A percentile compares a stretch with the other conserved stretches of the same genome.
Conservation (phyloP, 37 sponge, comb jelly and placozoan species). For the Bolinopsis microptera region DNA sequence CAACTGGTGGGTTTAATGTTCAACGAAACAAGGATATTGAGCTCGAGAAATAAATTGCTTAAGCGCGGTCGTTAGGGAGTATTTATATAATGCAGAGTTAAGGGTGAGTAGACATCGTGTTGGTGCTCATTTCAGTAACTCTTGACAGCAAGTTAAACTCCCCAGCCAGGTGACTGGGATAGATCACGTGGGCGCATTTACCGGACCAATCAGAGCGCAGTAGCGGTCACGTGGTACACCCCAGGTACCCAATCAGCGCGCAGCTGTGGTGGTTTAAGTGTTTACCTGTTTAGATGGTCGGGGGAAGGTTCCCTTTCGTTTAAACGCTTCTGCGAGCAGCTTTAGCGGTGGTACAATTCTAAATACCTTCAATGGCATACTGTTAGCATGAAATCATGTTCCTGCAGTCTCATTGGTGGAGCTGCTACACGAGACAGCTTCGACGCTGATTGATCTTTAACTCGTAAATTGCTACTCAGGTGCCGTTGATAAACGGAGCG, state of each 20-base stretch:
- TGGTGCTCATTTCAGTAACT: not conserved
- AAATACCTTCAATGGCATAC: not conserved
- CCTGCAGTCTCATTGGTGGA: not conserved
- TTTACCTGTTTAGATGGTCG: not conserved
- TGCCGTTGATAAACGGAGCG: not conserved
- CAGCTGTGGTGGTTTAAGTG: not conserved
- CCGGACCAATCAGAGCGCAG: no score
- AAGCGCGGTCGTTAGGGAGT: not conserved
- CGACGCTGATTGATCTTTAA: not conserved
- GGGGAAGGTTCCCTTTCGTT: not conserved
- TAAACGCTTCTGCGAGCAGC: not conserved
- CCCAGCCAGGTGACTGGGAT: not conserved
- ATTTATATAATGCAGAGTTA: not conserved
- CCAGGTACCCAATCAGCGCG: not conserved
- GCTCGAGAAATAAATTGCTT: not conserved
- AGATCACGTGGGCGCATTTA: no score
- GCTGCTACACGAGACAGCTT: not conserved
- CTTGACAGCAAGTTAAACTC: not conserved
- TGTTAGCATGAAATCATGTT: not conserved
- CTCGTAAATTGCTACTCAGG: not conserved
- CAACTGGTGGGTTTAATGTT: no score
- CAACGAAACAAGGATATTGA: not conserved
- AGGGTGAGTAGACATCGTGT: not conserved
- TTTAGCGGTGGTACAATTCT: not conserved
- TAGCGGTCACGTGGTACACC: not conserved